Percentiles rank a stretch among this genome's conserved stretches.
phyloP scores from a whole-genome alignment of 2,797 vertebrate species.

The Eupleurogrammus muticus region DNA sequence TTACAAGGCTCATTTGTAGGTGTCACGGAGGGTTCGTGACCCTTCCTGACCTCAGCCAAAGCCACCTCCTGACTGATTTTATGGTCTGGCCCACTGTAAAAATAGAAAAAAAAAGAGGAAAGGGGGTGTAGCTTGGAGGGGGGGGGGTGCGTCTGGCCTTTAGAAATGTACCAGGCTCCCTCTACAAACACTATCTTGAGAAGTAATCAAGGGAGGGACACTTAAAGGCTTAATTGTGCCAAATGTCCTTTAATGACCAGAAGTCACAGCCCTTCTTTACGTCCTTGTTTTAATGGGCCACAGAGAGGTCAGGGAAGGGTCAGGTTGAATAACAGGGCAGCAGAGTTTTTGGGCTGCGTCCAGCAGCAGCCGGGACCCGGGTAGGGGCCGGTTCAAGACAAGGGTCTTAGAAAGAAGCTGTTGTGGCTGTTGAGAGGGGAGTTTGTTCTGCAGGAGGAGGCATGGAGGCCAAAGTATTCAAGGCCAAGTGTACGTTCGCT shows the following conservation, averaged over 20 bases:
- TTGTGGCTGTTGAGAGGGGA: slow-evolving; percentile 29
- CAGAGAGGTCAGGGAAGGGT: slow-evolving; percentile 65
- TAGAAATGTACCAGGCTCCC: slow-evolving; percentile 77
- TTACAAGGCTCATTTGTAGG: slow-evolving; percentile 30
- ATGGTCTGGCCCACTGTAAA: slow-evolving; percentile 77
- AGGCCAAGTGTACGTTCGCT: slow-evolving; percentile 46
- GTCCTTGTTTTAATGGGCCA: slow-evolving; percentile 59
- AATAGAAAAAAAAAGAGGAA: slow-evolving; percentile 53
- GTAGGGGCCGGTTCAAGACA: slow-evolving; percentile 4
- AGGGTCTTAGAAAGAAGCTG: slow-evolving; percentile 33
- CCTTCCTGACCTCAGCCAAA: slow-evolving; percentile 66
- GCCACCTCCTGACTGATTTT: slow-evolving; percentile 61
- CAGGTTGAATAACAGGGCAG: slow-evolving; percentile 77
- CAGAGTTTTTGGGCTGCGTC: slow-evolving; percentile 53
- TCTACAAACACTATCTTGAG: slow-evolving; percentile 87
- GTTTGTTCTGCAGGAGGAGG: slow-evolving; percentile 48
- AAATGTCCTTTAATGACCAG: slow-evolving; percentile 86
- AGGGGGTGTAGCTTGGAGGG: slow-evolving; percentile 12
- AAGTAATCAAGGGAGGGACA: slow-evolving; percentile 85
- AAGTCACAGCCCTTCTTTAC: slow-evolving; percentile 74
- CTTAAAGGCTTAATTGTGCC: slow-evolving; percentile 84
- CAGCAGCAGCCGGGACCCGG: slow-evolving; percentile 16
- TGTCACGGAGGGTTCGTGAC: slow-evolving; percentile 68
- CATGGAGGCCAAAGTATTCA: slow-evolving; percentile 33
- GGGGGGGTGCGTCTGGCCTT: slow-evolving; percentile 76